phyloP scores from a whole-genome alignment of 1,140 invertebrate genomes.

The Leptinotarsa defecta region DNA sequence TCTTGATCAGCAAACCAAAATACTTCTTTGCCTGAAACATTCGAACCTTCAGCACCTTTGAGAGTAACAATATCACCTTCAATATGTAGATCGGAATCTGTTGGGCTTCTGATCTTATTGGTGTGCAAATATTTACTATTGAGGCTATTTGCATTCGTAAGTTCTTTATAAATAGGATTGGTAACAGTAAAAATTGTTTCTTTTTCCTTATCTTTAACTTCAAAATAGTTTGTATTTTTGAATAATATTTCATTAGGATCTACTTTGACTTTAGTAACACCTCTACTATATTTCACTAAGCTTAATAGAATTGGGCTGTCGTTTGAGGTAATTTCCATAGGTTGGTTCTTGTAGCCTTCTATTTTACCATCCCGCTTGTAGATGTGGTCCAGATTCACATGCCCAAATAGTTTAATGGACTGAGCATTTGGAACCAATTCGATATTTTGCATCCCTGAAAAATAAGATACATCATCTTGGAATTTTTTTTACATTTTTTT shows the following conservation, averaged over 20 bases:
- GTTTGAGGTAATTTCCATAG: constrained; percentile 71
- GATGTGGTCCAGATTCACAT: constrained; percentile 74
- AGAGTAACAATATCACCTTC: constrained; percentile 66
- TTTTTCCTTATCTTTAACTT: constrained; percentile 59
- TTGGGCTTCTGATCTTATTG: constrained; percentile 72
- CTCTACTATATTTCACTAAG: constrained; percentile 57
- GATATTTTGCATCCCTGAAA: constrained; percentile 74
- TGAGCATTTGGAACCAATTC: constrained; percentile 79
- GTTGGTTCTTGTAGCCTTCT: constrained; percentile 75
- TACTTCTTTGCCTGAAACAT: constrained; percentile 66
- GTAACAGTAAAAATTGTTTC: constrained; percentile 75
- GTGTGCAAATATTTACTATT: constrained; percentile 72
- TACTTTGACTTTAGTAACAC: constrained; percentile 61
- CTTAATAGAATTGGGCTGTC: constrained; percentile 65
- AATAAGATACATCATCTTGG: neutral
- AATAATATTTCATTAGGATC: constrained; percentile 69
- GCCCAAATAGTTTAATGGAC: constrained; percentile 80
- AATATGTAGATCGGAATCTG: constrained; percentile 70
- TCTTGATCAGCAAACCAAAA: constrained; percentile 77
- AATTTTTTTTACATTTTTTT: neutral
- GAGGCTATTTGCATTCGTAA: constrained; percentile 69
- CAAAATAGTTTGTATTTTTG: constrained; percentile 69
- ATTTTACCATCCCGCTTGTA: constrained; percentile 67
- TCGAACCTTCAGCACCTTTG: constrained; percentile 70
- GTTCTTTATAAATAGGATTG: constrained; percentile 73